Base-by-base conservation (phyloP, 1,140 invertebrate genomes). In the Monochamus saltuarius region DNA sequence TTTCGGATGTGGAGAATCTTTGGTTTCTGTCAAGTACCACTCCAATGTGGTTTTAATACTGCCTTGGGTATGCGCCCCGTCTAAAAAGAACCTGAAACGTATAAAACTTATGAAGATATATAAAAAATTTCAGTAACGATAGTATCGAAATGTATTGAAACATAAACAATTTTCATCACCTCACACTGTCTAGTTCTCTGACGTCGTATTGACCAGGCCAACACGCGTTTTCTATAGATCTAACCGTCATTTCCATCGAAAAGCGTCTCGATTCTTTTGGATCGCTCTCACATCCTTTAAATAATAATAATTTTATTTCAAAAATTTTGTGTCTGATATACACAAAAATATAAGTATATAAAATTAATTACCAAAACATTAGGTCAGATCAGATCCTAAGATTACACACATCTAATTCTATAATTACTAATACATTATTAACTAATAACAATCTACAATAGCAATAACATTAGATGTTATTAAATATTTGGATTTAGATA, bases 31-130 rank as follows among this genome's bases (percentile, higher is more conserved):
- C 22, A 66, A 53, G 68, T 92, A 98, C 97, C 96, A 99, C 4
- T 87, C 76, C 0, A 80, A 75, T 77, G 95, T 96, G 38, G 89
- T 84, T 42, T 84, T 71, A 57, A 98, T 88, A 76, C 95, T 98
- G 71, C 97, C 92, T 1, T 80, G 66, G 0, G 97, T 99, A 74
- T 99, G 97, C 2, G 97, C 97, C 0, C 96, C 97, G 79, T 99
- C 97, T 19, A 99, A 72, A 73, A 89, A 97, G 73, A 89, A 94
- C 0, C 73, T 76, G 52, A 51, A 62, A 56, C 6, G 6, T 29
- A 22, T 35, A 29, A 29, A 29, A 29, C 6, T 29, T 2, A 29
- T 29, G 6, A 3, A 3, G 22, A 29, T 29, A 29, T 29, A n/a
- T n/a, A n/a, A n/a, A n/a, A n/a, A n/a, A n/a, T n/a, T n/a, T 6